Percentiles rank a stretch among this genome's conserved stretches.
Conservation (phyloP, 2,797 vertebrate species). For the Lagodon rhomboides region DNA sequence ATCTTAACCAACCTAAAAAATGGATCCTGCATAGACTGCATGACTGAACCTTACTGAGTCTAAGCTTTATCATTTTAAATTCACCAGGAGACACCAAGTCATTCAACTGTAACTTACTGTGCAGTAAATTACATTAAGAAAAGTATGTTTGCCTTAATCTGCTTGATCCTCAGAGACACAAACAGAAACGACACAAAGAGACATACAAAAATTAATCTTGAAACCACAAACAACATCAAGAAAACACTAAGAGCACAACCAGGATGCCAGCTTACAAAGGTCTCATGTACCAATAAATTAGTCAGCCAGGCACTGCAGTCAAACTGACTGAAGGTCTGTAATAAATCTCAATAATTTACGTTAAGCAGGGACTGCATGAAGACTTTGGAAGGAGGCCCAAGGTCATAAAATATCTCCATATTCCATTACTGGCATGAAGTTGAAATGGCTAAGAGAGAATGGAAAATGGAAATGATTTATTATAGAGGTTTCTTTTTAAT, state of each 20-base stretch:
- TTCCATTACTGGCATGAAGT: background rate
- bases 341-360: slow-evolving; percentile 17
- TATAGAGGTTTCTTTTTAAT: background rate
- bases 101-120: background rate
- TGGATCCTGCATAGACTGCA: background rate
- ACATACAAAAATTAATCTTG: background rate
- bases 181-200: too few species aligned
- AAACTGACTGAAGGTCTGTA: background rate
- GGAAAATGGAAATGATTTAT: background rate
- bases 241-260: background rate
- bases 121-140: background rate
- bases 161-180: background rate
- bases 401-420: slow-evolving; percentile 30
- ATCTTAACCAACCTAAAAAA: background rate
- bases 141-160: background rate
- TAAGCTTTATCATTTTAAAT: slow-evolving; percentile 1
- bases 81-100: background rate
- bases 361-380: background rate
- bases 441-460: background rate
- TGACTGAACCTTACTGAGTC: background rate
- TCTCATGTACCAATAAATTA: background rate
- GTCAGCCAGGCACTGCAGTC: background rate
- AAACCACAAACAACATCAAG: background rate
- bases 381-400: background rate
- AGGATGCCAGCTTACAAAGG: background rate